Evolutionary conservation across 2,113 vertebrate genomes (phyloP), one percentile per base, ranked within the genome.

Genomic region (Leiothrix lutea): DNA sequence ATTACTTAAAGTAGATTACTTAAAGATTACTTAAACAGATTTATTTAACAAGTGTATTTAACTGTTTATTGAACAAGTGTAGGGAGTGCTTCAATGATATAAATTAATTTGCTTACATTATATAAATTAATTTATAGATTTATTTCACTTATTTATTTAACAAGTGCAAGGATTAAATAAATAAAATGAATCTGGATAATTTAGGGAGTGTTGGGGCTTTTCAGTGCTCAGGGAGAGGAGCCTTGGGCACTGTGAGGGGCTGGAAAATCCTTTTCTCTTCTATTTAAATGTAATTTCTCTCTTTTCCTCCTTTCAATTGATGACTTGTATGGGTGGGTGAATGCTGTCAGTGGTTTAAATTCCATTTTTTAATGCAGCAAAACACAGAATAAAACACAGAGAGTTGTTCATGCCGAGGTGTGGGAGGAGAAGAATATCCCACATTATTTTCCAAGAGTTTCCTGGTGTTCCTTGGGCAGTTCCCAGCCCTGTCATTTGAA

Each of bases 331-430:
- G 74, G 36, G 35, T 12, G 47, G 35, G 6, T 42, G 73, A 14
- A 7, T 20, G 60, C 14, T 74, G 51, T 19, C 40, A 42, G 40
- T 11, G 8, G 12, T 47, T 71, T 35, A 40, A 60, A 91, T 31
- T 12, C 2, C 51, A 15, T 67, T 67, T 56, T 0, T 3, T 57
- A 22, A 23, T 36, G 7, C 2, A n/a, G 64, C 3, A 2, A 13
- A 11, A 18, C 20, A 5, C 2, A 24, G 11, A 28, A n/a, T 26
- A n/a, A 40, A 81, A 36, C 0, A 4, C 38, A 75, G 48, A 7
- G 20, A 35, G 33, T 23, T 72, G 13, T 48, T 71, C 50, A 70
- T 75, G 17, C 24, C 36, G 42, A 15, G 47, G 2, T 21, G 44
- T 23, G n/a, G 64, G 31, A 22, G 14, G 35, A 44, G 44, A 20